Base-by-base conservation (phyloP, 2,797 vertebrate species). In the Rousettus madagascariensis region DNA sequence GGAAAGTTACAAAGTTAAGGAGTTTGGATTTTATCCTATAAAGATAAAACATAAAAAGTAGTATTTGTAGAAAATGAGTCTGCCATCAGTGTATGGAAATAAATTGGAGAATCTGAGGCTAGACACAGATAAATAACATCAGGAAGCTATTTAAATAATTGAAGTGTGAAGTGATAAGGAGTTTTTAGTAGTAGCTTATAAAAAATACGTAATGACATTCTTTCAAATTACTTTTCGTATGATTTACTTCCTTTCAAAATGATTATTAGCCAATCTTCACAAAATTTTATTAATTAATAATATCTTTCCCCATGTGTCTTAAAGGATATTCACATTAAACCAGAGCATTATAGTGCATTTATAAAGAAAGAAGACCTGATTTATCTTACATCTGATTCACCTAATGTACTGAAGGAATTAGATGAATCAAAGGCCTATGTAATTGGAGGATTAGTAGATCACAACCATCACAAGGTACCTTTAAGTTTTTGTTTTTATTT, bases 391-490 rank as follows among this genome's bases (percentile, higher is more conserved):
- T 99, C 99, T 3, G 99, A 99, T 98, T 99, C 99, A 8, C 99
- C 99, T 22, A 99, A 99, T 0, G 28, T 99, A 28, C 98, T 99
- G 86, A 98, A 98, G 41, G 99, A 99, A 94, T 98, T 99, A 84
- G 99, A 99, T 97, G 99, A 99, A 69, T 98, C 98, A 68, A 99
- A 99, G 97, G 99, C 99, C 30, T 99, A 99, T 10, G 98, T 99
- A 77, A 99, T 99, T 2, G 99, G 99, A 97, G 99, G 99, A n/a
- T 98, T 99, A 65, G 99, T 99, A 91, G 99, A 99, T 98, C 99
- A 99, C 98, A 99, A 99, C 98, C 99, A 99, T 96, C 99, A 99
- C 93, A 99, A 99, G 99, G 99, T 99, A 98, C 91, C 78, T 0
- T 55, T 68, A 72, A 38, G 41, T 66, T 85, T 89, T 92, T 91